Evolutionary conservation across 2,113 vertebrate genomes (phyloP).

Genomic region (Zosterops lateralis): DNA sequence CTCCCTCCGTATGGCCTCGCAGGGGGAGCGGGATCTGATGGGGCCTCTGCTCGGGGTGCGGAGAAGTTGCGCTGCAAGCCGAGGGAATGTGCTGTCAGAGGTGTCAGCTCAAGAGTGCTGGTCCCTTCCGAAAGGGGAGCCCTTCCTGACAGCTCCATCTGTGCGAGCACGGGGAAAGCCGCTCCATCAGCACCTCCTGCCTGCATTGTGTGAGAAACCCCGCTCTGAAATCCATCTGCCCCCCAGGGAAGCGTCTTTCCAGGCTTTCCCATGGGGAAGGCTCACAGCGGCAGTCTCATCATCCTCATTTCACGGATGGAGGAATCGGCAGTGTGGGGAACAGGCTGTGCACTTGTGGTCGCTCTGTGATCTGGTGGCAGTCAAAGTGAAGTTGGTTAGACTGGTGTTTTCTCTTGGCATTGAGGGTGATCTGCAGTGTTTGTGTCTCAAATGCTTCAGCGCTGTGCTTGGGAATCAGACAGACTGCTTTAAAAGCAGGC

Average conservation of each 20-base stretch:
- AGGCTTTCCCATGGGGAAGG: not conserved
- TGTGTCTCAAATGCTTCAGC: not conserved
- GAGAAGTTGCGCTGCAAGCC: not conserved
- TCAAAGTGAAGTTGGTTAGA: not conserved
- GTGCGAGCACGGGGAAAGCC: rapidly evolving
- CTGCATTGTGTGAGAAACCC: not conserved
- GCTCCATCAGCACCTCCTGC: not conserved
- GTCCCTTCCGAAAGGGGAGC: not conserved
- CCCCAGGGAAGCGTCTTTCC: not conserved
- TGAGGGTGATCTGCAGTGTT: not conserved
- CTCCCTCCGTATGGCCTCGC: not conserved
- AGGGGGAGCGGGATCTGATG: not conserved
- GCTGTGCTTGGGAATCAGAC: not conserved
- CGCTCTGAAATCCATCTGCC: not conserved
- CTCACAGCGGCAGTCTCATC: not conserved
- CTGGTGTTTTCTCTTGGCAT: not conserved
- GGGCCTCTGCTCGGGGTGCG: not conserved
- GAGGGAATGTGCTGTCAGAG: not conserved
- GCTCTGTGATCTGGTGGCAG: not conserved
- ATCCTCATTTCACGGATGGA: not conserved
- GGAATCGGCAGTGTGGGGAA: not conserved
- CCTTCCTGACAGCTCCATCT: not conserved
- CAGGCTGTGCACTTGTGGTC: not conserved
- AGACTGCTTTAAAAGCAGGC: not conserved
- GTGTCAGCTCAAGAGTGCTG: not conserved